A percentile compares a stretch with the other conserved stretches of the same genome.
phyloP scores from a whole-genome alignment of 2,888 invertebrate species.

The Penaeus monodon region DNA sequence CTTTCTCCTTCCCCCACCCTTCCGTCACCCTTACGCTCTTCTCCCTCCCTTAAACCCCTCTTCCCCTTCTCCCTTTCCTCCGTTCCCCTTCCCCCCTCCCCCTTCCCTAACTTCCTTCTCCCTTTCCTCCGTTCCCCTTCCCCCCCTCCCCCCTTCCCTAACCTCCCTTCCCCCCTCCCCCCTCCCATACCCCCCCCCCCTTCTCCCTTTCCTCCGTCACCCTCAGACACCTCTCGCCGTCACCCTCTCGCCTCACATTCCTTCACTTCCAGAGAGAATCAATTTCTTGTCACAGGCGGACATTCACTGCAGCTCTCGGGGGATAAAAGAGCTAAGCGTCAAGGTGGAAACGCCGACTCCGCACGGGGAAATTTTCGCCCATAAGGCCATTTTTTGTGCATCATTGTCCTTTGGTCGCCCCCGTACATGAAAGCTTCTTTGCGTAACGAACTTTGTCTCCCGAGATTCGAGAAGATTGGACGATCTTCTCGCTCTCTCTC shows the following conservation, averaged over 20 bases:
- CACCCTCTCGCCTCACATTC: conserved; percentile 9
- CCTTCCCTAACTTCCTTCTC: background rate
- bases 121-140: background rate
- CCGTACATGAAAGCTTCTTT: background rate
- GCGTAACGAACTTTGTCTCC: background rate
- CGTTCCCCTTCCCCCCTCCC: no score
- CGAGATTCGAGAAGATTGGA: background rate
- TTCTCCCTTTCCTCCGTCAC: background rate
- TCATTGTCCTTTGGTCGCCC: background rate
- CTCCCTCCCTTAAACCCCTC: no score
- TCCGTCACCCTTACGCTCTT: no score
- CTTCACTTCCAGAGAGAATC: conserved; percentile 35
- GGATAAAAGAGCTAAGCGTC: background rate
- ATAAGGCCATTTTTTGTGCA: no score
- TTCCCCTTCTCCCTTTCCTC: no score
- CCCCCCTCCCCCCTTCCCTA: background rate
- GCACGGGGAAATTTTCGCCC: background rate
- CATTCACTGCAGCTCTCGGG: conserved; percentile 19
- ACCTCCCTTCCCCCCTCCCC: background rate
- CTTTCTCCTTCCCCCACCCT: no score
- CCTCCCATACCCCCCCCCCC: background rate
- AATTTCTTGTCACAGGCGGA: conserved; percentile 43
- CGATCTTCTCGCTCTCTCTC: background rate
- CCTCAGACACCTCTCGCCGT: background rate
- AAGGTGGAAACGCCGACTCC: background rate